Evolutionary conservation across 1,140 invertebrate genomes (phyloP).

Genomic region (Lepidostoma basale): DNA sequence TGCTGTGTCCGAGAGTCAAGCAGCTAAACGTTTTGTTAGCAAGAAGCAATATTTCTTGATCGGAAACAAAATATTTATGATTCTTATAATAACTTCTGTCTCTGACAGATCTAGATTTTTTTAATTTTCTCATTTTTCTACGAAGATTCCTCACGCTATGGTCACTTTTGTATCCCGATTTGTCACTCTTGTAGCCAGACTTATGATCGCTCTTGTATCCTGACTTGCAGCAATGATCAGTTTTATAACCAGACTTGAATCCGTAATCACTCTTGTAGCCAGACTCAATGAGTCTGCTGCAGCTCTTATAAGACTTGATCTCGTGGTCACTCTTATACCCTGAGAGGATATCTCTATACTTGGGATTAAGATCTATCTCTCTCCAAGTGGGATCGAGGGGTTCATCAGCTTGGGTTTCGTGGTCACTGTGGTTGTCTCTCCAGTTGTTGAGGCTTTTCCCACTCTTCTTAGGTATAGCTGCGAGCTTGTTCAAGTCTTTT

Average conservation of each 20-base stretch:
- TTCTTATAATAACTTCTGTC: conserved; percentile 61
- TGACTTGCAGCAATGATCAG: conserved; percentile 59
- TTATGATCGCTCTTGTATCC: conserved; percentile 66
- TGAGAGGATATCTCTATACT: conserved; percentile 64
- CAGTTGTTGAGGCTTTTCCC: conserved; percentile 52
- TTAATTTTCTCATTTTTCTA: conserved; percentile 58
- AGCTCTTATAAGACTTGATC: conserved; percentile 62
- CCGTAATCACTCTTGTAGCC: conserved; percentile 66
- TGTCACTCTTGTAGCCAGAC: conserved; percentile 66
- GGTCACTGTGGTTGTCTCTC: conserved; percentile 59
- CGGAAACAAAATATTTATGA: conserved; percentile 61
- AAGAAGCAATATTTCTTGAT: conserved; percentile 58
- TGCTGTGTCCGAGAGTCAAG: conserved; percentile 57
- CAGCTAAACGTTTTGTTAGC: conserved; percentile 60
- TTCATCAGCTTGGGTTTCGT: conserved; percentile 59
- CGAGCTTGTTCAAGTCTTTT: conserved; percentile 58
- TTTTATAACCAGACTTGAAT: conserved; percentile 61
- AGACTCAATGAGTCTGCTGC: conserved; percentile 64
- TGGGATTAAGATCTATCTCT: conserved; percentile 67
- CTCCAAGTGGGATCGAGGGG: conserved; percentile 65
- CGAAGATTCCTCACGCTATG: conserved; percentile 62
- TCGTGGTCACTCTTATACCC: conserved; percentile 64
- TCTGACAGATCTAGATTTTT: conserved; percentile 61
- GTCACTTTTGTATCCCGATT: conserved; percentile 64
- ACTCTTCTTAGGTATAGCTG: conserved; percentile 53